Conservation (phyloP, 2,113 vertebrate species). For the Larimichthys crocea region DNA sequence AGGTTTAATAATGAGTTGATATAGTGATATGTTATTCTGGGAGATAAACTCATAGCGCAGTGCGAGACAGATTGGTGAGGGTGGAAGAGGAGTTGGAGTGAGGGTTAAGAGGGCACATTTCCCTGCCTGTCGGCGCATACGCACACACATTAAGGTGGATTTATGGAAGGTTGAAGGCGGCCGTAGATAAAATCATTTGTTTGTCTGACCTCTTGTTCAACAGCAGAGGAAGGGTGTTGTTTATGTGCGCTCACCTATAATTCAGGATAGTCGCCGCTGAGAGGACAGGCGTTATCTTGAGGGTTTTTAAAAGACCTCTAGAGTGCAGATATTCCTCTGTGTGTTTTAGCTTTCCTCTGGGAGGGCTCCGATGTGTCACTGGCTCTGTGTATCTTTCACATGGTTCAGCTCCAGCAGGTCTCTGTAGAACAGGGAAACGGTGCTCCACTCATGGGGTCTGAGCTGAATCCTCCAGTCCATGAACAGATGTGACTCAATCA, state of each 20-base stretch:
- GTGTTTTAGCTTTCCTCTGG: slow-evolving; percentile 53
- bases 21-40: slow-evolving; percentile 53
- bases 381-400: slow-evolving; percentile 14
- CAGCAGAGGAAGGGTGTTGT: slow-evolving; percentile 69
- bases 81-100: slow-evolving; percentile 33
- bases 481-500: slow-evolving; percentile 58
- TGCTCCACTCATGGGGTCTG: slow-evolving; percentile 15
- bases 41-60: slow-evolving; percentile 48
- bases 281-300: slow-evolving; percentile 31
- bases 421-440: slow-evolving; percentile 10
- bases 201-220: slow-evolving; percentile 78
- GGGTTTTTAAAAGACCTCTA: slow-evolving; percentile 22
- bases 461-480: slow-evolving; percentile 28
- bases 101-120: slow-evolving; percentile 66
- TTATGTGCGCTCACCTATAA: slow-evolving; percentile 59
- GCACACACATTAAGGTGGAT: slow-evolving; percentile 67
- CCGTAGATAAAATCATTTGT: slow-evolving; percentile 78
- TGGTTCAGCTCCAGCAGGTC: slow-evolving; percentile 35
- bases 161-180: slow-evolving; percentile 71
- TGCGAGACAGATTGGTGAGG: not conserved
- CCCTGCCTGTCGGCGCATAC: slow-evolving; percentile 39
- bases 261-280: slow-evolving; percentile 36
- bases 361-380: slow-evolving; percentile 18
- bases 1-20: slow-evolving; percentile 58
- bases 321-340: slow-evolving; percentile 44